Conservation (phyloP, 2,797 vertebrate genomes). For the Thamnophis elegans region DNA sequence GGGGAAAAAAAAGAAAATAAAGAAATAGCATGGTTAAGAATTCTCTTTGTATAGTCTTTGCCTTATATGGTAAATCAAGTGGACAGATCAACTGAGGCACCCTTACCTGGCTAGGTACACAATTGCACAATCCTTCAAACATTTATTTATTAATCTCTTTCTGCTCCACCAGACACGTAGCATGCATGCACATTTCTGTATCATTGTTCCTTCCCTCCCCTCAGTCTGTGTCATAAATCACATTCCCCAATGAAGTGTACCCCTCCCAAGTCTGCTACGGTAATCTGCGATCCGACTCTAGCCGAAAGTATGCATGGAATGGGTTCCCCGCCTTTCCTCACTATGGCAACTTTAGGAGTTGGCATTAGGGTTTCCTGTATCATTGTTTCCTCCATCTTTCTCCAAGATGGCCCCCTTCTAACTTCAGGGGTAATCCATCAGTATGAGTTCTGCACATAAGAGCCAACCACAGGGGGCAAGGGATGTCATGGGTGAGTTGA, state of each 20-base stretch:
- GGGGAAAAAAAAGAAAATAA: background rate
- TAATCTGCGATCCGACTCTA: too few species aligned
- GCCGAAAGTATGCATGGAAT: too few species aligned
- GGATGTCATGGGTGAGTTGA: background rate
- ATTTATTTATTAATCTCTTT: background rate
- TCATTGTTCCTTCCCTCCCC: too few species aligned
- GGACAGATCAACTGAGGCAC: background rate
- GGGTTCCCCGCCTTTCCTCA: too few species aligned
- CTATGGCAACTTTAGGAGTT: too few species aligned
- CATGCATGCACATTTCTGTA: background rate
- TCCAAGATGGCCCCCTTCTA: too few species aligned
- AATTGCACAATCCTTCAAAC: background rate
- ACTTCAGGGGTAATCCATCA: too few species aligned
- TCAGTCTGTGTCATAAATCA: too few species aligned
- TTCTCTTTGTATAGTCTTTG: background rate
- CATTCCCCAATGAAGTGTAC: too few species aligned
- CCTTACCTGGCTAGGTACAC: background rate
- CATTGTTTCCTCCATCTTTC: too few species aligned
- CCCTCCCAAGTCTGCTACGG: too few species aligned
- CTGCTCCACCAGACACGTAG: background rate
- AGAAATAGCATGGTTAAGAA: background rate
- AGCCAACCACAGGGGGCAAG: background rate
- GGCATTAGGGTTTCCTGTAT: too few species aligned
- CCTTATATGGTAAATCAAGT: background rate
- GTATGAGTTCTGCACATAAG: background rate